phyloP scores from a whole-genome alignment of 2,797 vertebrate species.

The Dromococcyx pavoninus region DNA sequence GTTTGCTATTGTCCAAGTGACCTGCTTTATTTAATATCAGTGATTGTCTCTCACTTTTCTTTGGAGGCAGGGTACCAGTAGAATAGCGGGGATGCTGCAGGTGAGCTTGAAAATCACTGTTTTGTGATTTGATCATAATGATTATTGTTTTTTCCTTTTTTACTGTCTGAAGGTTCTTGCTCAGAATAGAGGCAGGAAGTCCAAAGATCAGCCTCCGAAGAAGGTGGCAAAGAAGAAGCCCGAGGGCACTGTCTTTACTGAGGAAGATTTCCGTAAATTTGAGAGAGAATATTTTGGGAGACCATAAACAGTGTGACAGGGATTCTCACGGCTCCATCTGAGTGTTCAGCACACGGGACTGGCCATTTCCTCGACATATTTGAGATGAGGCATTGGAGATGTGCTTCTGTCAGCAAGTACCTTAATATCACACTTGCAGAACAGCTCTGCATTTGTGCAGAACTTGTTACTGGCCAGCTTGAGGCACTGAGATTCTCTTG shows the following conservation, averaged over 20 bases:
- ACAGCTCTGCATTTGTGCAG: not conserved
- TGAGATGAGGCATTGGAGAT: not conserved
- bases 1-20: not conserved
- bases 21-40: not conserved
- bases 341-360: rapidly evolving
- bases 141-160: not conserved
- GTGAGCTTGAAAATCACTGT: not conserved
- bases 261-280: conserved; percentile 82
- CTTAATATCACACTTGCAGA: not conserved
- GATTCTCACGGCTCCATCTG: not conserved
- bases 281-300: conserved; percentile 80
- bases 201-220: conserved; percentile 70
- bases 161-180: conserved; percentile 64
- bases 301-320: not conserved
- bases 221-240: conserved; percentile 66
- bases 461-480: not conserved
- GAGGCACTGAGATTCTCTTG: not conserved
- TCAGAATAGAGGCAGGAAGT: conserved; percentile 77
- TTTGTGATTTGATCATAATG: not conserved
- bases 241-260: conserved; percentile 76
- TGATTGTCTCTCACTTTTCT: not conserved
- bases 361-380: rapidly evolving
- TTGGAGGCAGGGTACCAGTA: not conserved
- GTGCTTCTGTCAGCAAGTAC: not conserved
- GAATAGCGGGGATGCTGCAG: not conserved